Evolutionary conservation across 2,888 invertebrate genomes (phyloP).

Genomic region (Orthonevra nobilis): DNA sequence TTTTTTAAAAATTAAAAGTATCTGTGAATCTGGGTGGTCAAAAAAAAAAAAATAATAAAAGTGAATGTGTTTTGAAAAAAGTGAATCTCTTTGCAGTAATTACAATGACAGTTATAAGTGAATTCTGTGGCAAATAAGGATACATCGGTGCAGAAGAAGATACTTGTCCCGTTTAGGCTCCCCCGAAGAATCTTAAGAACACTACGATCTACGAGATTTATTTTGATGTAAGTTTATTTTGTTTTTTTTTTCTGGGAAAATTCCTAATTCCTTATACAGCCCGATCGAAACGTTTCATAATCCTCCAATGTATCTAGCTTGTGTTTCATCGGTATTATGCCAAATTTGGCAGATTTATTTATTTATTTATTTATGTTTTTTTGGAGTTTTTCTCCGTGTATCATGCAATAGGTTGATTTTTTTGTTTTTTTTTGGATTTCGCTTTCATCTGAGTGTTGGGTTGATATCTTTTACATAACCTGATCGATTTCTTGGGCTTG

Average conservation of each 20-base stretch:
- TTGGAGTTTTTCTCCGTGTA: slow-evolving; percentile 2
- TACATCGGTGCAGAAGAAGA: slow-evolving; percentile 9
- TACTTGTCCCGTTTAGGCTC: neutral
- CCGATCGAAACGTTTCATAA: slow-evolving; percentile 18
- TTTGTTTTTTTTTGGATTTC: slow-evolving; percentile 11
- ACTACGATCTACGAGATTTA: neutral
- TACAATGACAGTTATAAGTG: slow-evolving; percentile 31
- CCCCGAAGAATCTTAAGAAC: neutral
- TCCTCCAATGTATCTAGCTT: neutral
- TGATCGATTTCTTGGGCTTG: slow-evolving; percentile 27
- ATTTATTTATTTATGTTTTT: too few relatives aligned
- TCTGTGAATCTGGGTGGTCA: neutral
- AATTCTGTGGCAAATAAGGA: slow-evolving; percentile 12
- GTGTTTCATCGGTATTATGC: slow-evolving; percentile 23
- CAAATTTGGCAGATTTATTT: slow-evolving; percentile 10
- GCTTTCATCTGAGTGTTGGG: slow-evolving; percentile 1
- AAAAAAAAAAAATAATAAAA: slow-evolving; percentile 11
- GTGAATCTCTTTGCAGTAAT: neutral
- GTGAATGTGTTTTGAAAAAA: slow-evolving; percentile 49
- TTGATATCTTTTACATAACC: slow-evolving; percentile 31
- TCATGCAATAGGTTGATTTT: neutral
- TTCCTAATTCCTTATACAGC: slow-evolving; percentile 1
- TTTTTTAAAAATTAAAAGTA: too few relatives aligned
- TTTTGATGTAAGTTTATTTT: slow-evolving; percentile 26
- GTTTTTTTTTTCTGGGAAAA: too few relatives aligned